Evolutionary conservation across 1,140 invertebrate species (phyloP), one percentile per base, ranked within the genome.

Genomic region (Scaptomyza montana): DNA sequence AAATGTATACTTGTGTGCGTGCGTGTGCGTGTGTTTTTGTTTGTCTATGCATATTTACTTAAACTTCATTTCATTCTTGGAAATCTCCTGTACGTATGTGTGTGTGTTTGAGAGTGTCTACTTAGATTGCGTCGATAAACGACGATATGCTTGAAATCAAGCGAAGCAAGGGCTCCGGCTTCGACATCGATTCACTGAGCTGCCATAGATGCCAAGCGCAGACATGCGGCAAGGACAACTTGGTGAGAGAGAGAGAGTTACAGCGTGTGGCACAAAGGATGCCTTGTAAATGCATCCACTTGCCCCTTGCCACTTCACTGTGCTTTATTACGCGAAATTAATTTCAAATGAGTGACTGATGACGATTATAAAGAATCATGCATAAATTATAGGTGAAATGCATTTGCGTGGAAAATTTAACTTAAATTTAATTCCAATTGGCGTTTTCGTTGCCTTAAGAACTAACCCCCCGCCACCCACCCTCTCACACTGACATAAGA

Each of bases 281-380:
- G 10, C 8, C 33, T 36, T 19, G 5, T 8, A 43, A 25, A 25
- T 10, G 43, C 21, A 25, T 0, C 28, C 56, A 19, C 12, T 59
- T 9, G n/a, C 43, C 12, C 25, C 39, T 43, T n/a, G 21, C 5
- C 8, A 8, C 33, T 36, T 30, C 2, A 7, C 9, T 7, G 43
- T 45, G 65, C 70, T 56, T 72, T 69, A 79, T 89, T 84, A 77
- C 84, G 84, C 79, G 77, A 84, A 89, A 89, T 89, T 89, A 89
- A 89, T 89, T 89, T 89, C 69, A 74, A 89, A 78, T 74, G 79
- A 79, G 84, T 81, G 84, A 66, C 78, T 87, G 82, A 62, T 66
- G 55, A 68, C 70, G 78, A 78, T 74, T 74, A 63, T 71, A 51
- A 62, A 60, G 60, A 72, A 45, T 69, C 73, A 56, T 36, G 33